Evolutionary conservation across 2,113 vertebrate species (phyloP), one percentile per base, ranked within the genome.

Genomic region (Anser cygnoides): DNA sequence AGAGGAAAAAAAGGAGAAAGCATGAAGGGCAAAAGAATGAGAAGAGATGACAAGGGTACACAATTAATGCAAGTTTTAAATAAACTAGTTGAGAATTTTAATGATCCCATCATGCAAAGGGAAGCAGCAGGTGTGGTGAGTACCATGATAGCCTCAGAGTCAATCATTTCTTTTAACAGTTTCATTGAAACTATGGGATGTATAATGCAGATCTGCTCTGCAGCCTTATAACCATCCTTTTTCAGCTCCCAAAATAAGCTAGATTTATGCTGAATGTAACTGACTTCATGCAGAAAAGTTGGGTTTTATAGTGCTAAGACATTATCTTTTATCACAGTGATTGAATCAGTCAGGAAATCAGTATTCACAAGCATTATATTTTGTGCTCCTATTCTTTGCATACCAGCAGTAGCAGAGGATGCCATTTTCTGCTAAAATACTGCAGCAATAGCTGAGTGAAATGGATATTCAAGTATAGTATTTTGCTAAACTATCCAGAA

Each of bases 401-500:
- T 89, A 81, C 74, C 20, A 74, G 39, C 55, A 37, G 49, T 66
- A 71, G 25, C 8, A 37, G 23, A 52, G 49, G n/a, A 61, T 82
- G 82, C 50, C 43, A 41, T 91, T 89, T 70, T 49, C 59, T 94
- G 74, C 41, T 84, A 54, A 55, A 89, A 46, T 63, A 61, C 50
- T 62, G 70, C 84, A 70, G 46, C 25, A 81, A 61, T 26, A 95
- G 66, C 70, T 74, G 66, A 93, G n/a, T 77, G 75, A 88, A 94
- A 83, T 80, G 41, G 50, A 46, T 94, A 43, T 77, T 73, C 41
- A 55, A n/a, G 37, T 9, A 35, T 62, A 77, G 3, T 50, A 31
- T 73, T 87, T 71, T 88, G 92, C 85, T 92, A 92, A 94, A 67
- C 61, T 46, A 89, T 46, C 57, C 84, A 84, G 70, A 91, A 94